Evolutionary conservation across 2,888 invertebrate genomes (phyloP), one percentile per base, ranked within the genome.

Genomic region (Spilosoma lubricipeda): DNA sequence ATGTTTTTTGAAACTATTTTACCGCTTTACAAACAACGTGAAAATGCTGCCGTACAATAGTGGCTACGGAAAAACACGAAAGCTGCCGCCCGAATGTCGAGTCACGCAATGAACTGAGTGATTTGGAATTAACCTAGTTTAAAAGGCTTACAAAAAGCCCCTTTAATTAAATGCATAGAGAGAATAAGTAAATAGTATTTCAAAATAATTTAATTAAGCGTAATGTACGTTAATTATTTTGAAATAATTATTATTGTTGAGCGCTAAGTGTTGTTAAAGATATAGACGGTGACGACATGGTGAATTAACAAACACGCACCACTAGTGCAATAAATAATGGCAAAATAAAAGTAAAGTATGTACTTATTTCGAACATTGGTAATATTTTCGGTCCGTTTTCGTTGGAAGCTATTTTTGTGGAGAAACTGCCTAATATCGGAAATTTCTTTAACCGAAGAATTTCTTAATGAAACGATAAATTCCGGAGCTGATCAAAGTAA

Each of bases 41-140:
- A 85, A 87, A 86, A 80, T 78, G 84, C 87, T 82, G 85, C 78
- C 72, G 71, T 77, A 72, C 83, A 76, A 77, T 80, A 79, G 69
- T 84, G 82, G 75, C 71, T 76, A 83, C 83, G 87, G 85, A 89
- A 90, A 89, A 85, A 85, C 88, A 89, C 85, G 88, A 87, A 89
- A 84, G 81, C 85, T 80, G 71, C 76, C 86, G 80, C 82, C 82
- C 82, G 80, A 88, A 90, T 87, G 89, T 85, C 80, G 85, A 90
- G 91, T 92, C 93, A 93, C 93, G 93, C 93, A 89, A 92, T 82
- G 86, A 88, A 90, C 89, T 91, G 89, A 91, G 87, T 87, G 90
- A 90, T 90, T 91, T 87, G 83, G 83, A 81, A 84, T 89, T 90
- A 91, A 91, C 91, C 92, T 87, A 92, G 82, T 91, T 92, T 88